Percentiles rank a stretch among this genome's conserved stretches.
Evolutionary conservation across 2,797 vertebrate genomes (phyloP).

Genomic region (Cuculus canorus): DNA sequence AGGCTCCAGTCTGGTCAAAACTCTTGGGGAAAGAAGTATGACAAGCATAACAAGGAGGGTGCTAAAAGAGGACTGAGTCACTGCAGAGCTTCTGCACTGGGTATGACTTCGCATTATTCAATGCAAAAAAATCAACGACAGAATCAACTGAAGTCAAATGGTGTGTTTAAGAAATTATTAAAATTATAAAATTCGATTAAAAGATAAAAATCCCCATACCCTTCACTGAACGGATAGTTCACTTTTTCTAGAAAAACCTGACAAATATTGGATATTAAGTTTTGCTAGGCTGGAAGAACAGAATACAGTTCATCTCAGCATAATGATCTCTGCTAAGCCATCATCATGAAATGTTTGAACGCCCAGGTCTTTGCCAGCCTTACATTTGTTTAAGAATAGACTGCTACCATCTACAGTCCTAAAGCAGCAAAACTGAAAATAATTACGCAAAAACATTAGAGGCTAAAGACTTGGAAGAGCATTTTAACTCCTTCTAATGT

Average conservation of each 20-base stretch:
- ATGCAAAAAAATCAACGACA: not conserved
- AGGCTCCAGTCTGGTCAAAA: not conserved
- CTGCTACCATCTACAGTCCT: not conserved
- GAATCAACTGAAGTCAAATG: not conserved
- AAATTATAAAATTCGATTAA: not conserved
- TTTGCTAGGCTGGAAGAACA: not conserved
- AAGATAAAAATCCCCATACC: not conserved
- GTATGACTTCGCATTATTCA: not conserved
- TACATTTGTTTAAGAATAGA: not conserved
- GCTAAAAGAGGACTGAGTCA: not conserved
- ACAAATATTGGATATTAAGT: not conserved
- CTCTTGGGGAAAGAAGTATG: not conserved
- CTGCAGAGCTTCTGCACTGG: not conserved
- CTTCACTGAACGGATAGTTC: not conserved
- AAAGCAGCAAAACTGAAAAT: not conserved
- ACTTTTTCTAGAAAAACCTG: not conserved
- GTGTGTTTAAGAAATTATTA: not conserved
- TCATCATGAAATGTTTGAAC: not conserved
- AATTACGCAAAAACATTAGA: not conserved
- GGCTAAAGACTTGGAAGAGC: not conserved
- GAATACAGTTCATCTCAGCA: not conserved
- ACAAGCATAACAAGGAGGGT: fast-evolving
- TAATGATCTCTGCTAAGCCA: not conserved
- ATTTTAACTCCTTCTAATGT: not conserved
- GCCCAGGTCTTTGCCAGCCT: not conserved